These are phyloP conservation scores for Caradrina clavipalpis DNA, from an alignment of 2,888 invertebrate genomes.

Conservation along the genomic window DNA sequence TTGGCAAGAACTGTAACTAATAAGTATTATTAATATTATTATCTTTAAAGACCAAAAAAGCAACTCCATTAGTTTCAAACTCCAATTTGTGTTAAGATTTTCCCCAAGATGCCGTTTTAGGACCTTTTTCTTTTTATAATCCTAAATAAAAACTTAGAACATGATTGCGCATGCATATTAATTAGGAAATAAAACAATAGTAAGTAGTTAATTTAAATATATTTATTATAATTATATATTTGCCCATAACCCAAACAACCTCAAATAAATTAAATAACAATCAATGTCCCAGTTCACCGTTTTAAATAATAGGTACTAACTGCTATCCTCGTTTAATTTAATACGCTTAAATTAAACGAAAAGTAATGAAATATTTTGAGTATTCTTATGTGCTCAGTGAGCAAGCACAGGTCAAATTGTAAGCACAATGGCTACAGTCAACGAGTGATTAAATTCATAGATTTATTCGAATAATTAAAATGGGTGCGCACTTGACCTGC, in stretches of 20 bases:
- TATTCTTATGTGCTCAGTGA: slow-evolving; percentile 14
- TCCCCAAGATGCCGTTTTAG: too few species aligned
- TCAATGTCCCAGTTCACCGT: slow-evolving; percentile 37
- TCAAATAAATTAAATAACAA: slow-evolving; percentile 34
- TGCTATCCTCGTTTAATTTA: not conserved
- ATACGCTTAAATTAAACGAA: slow-evolving; percentile 7
- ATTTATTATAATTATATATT: slow-evolving; percentile 53
- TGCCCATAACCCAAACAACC: slow-evolving; percentile 35
- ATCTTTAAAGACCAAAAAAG: too few species aligned
- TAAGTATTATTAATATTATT: too few species aligned
- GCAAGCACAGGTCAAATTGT: slow-evolving; percentile 3
- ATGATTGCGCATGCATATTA: too few species aligned
- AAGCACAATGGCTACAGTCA: not conserved
- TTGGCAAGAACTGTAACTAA: too few species aligned
- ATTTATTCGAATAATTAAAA: slow-evolving; percentile 22
- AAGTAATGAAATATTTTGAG: slow-evolving; percentile 20
- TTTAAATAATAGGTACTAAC: slow-evolving; percentile 2
- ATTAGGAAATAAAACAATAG: slow-evolving; percentile 17
- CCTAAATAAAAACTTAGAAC: too few species aligned
- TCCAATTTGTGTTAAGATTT: too few species aligned
- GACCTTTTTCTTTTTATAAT: too few species aligned
- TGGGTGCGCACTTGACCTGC: slow-evolving; percentile 3
- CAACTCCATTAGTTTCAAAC: too few species aligned
- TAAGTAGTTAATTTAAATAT: slow-evolving; percentile 31
- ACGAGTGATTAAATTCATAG: not conserved